A percentile compares a stretch with the other conserved stretches of the same genome.
Conservation (phyloP, 1,140 invertebrate species). For the Alviniconcha marisindica region DNA sequence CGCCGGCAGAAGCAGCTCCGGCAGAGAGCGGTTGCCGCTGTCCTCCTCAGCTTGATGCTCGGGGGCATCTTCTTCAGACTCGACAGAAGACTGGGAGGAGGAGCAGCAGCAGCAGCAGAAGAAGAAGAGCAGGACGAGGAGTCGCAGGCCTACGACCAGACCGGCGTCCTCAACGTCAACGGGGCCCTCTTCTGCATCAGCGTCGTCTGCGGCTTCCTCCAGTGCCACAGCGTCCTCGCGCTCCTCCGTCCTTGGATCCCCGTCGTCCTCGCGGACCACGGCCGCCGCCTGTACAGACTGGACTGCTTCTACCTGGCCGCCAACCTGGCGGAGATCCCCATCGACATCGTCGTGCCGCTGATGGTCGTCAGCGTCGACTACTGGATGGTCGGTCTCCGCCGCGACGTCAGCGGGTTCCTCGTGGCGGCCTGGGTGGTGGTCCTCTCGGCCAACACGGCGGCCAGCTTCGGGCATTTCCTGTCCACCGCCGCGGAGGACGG, state of each 20-base stretch:
- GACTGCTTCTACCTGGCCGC: conserved; percentile 97
- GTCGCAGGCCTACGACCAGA: conserved; percentile 85
- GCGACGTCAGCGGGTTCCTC: neutral
- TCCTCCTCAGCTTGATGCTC: no score
- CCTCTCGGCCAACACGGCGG: neutral
- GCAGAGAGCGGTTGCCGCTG: no score
- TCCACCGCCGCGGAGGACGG: conserved; percentile 88
- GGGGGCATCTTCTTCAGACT: no score
- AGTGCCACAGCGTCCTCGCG: conserved; percentile 76
- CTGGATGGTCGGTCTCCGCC: conserved; percentile 83
- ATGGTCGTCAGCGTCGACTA: conserved; percentile 91
- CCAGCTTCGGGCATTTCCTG: conserved; percentile 83
- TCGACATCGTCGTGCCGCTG: conserved; percentile 85
- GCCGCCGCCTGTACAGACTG: conserved; percentile 93
- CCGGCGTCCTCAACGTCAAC: conserved; percentile 96
- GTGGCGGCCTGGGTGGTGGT: neutral
- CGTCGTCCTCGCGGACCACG: conserved; percentile 89
- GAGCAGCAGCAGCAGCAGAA: no score
- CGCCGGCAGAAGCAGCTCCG: no score
- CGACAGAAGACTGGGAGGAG: no score
- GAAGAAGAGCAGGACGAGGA: neutral
- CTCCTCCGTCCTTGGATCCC: conserved; percentile 85
- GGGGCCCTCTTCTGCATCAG: conserved; percentile 95
- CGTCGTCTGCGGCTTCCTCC: conserved; percentile 75
- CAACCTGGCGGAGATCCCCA: conserved; percentile 86